Percentiles rank a stretch among this genome's conserved stretches.
Conservation (phyloP, 2,888 invertebrate genomes). For the Melanophora roralis region DNA sequence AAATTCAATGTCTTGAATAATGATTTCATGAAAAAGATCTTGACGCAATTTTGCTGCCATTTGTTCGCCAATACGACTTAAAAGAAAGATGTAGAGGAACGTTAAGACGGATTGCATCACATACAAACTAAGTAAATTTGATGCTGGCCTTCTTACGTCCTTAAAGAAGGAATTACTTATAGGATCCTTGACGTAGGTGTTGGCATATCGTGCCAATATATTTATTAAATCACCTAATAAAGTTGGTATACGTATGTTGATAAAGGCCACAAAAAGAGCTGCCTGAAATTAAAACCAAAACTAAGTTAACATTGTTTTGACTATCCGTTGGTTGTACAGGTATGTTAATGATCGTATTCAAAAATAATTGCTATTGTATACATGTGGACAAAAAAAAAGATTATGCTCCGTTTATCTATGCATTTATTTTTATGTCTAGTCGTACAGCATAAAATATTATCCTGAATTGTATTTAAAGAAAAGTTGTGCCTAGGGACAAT, state of each 20-base stretch:
- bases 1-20: conserved; percentile 91
- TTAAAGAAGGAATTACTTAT: conserved; percentile 73
- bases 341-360: too few species aligned
- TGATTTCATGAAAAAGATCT: conserved; percentile 88
- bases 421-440: too few species aligned
- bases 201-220: conserved; percentile 81
- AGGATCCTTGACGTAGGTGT: conserved; percentile 77
- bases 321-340: too few species aligned
- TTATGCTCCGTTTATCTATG: too few species aligned
- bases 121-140: conserved; percentile 75
- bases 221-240: conserved; percentile 90
- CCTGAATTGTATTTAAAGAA: too few species aligned
- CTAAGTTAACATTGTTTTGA: too few species aligned
- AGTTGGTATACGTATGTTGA: conserved; percentile 93
- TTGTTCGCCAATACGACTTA: conserved; percentile 92
- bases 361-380: too few species aligned
- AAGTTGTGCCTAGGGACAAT: too few species aligned
- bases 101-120: conserved; percentile 84
- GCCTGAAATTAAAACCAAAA: conserved; percentile 80
- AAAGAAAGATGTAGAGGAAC: conserved; percentile 90
- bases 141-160: conserved; percentile 73
- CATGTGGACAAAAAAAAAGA: too few species aligned
- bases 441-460: too few species aligned
- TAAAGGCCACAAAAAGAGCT: conserved; percentile 89
- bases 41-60: conserved; percentile 89